Conservation (phyloP, 1,140 invertebrate genomes). For the Meteorus sp. region DNA sequence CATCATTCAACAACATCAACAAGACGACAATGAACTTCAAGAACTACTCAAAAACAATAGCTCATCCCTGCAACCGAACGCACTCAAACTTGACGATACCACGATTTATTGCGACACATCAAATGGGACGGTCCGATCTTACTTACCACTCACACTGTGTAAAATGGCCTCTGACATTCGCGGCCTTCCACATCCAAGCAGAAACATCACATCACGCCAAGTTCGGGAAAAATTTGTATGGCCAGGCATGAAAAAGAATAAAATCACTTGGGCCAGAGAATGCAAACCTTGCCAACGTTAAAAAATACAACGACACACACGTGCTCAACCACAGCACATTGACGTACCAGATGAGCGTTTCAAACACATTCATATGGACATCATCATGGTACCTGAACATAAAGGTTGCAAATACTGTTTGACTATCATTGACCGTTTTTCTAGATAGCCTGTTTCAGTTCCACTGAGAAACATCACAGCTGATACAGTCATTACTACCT, state of each 20-base stretch:
- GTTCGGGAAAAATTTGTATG: slow-evolving; percentile 5
- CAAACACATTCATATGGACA: slow-evolving; percentile 3
- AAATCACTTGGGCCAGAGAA: background rate
- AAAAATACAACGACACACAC: slow-evolving; percentile 10
- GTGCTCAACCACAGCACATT: background rate
- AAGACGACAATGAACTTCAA: background rate
- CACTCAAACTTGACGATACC: background rate
- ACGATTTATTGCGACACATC: background rate
- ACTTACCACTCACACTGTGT: background rate
- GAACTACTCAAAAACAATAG: background rate
- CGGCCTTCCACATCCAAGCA: background rate
- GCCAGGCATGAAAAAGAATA: background rate
- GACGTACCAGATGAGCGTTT: slow-evolving; percentile 1
- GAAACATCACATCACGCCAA: background rate
- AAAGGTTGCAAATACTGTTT: slow-evolving; percentile 4
- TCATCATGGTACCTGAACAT: background rate
- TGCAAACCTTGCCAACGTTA: background rate
- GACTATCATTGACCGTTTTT: slow-evolving; percentile 12
- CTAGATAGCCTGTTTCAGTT: background rate
- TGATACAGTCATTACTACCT: background rate
- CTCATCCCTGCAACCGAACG: background rate
- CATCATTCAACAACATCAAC: background rate
- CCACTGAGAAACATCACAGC: background rate
- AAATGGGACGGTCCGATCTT: background rate
- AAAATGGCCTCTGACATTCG: background rate